Conservation (phyloP, 2,113 vertebrate species). For the Gallinago paraguaiae region DNA sequence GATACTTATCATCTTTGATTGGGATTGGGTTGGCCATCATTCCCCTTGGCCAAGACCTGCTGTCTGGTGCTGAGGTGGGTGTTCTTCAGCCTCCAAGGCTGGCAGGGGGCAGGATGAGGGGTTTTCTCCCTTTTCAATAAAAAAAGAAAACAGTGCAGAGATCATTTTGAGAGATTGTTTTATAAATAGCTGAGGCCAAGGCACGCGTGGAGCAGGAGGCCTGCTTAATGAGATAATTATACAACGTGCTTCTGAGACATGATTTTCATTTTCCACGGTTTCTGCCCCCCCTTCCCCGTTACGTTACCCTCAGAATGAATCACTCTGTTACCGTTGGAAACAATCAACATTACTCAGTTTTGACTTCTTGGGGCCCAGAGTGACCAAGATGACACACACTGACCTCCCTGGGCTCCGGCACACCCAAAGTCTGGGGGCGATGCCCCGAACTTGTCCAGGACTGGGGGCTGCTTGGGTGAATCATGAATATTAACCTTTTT, state of each 20-base stretch:
- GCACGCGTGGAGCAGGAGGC: fast-evolving
- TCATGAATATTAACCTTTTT: neutral
- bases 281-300: neutral
- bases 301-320: slow-evolving; percentile 4
- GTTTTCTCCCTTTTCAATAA: neutral
- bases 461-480: neutral
- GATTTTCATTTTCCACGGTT: slow-evolving; percentile 3
- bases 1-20: neutral
- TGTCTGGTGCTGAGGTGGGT: neutral
- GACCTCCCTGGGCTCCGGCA: neutral
- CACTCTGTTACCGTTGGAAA: neutral
- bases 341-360: slow-evolving; percentile 17
- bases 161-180: neutral
- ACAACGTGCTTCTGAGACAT: neutral
- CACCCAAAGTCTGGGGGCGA: neutral
- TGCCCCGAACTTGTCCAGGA: neutral
- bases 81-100: neutral
- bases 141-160: too few relatives aligned
- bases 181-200: neutral
- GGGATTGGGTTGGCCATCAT: fast-evolving
- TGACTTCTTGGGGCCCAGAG: neutral
- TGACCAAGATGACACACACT: neutral
- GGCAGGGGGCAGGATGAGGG: too few relatives aligned
- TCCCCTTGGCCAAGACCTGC: neutral
- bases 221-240: neutral